Conservation (phyloP, 1,140 invertebrate genomes). For the Globodera rostochiensis region DNA sequence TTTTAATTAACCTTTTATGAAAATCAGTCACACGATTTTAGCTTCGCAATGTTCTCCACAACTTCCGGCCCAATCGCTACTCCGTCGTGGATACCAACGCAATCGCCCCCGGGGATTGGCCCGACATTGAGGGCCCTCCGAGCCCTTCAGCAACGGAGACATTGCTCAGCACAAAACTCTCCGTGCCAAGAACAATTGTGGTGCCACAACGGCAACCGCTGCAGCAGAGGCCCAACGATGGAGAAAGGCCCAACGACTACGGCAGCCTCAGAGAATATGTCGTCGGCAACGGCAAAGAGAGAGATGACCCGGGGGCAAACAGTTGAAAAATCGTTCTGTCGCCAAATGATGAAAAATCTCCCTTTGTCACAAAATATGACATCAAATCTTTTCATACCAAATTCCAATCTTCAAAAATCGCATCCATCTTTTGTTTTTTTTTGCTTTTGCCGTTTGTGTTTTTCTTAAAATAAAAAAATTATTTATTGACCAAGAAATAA, state of each 20-base stretch:
- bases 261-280: not conserved
- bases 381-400: too few species aligned
- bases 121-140: not conserved
- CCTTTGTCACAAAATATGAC: too few species aligned
- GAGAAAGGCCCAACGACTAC: not conserved
- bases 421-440: too few species aligned
- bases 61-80: constrained; percentile 45
- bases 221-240: not conserved
- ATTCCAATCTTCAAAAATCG: too few species aligned
- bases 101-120: not conserved
- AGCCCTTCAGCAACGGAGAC: not conserved
- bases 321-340: too few species aligned
- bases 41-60: constrained; percentile 37
- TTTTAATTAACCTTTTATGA: not conserved
- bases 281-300: too few species aligned
- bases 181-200: not conserved
- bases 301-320: too few species aligned
- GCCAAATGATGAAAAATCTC: too few species aligned
- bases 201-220: not conserved
- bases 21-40: constrained; percentile 18
- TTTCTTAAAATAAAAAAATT: too few species aligned
- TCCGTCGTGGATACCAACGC: constrained; percentile 10
- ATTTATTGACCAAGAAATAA: too few species aligned
- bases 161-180: not conserved
- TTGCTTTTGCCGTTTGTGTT: too few species aligned